Evolutionary conservation across 64 coral and sea anemone species (phyloP).

Genomic region (Astreopora myriophthalma): DNA sequence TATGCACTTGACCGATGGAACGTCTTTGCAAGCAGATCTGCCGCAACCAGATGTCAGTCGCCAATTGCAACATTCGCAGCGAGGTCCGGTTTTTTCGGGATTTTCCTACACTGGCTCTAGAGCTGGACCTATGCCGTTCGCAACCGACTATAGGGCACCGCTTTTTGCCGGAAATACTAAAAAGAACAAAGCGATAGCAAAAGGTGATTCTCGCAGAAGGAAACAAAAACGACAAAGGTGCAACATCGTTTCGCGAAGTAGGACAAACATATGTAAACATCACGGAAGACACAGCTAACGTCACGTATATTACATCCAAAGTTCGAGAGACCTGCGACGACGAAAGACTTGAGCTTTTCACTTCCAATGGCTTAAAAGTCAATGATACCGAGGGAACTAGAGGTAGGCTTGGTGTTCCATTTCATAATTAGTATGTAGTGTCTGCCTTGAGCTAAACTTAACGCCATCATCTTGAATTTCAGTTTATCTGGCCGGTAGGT

Average conservation of each 20-base stretch:
- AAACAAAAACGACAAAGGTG: neutral
- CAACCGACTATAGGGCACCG: neutral
- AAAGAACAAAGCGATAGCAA: neutral
- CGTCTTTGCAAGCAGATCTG: constrained; percentile 42
- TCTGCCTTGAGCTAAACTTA: neutral
- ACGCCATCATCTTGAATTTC: neutral
- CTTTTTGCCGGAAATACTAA: neutral
- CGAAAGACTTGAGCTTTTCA: neutral
- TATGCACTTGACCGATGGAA: neutral
- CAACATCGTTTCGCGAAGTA: neutral
- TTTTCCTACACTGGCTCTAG: constrained; percentile 1
- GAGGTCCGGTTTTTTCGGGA: neutral
- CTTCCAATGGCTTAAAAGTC: neutral
- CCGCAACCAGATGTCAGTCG: neutral
- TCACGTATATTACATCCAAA: neutral
- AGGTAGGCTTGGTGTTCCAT: neutral
- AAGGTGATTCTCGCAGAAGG: neutral
- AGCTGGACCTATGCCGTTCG: neutral
- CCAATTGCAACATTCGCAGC: neutral
- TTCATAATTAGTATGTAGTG: neutral
- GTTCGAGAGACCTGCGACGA: neutral
- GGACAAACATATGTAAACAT: neutral
- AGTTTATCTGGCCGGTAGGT: neutral
- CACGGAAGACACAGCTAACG: neutral
- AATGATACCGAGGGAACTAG: neutral